A percentile compares a stretch with the other conserved stretches of the same genome.
Conservation (phyloP, 2,113 vertebrate species). For the Hypanus sabinus region DNA sequence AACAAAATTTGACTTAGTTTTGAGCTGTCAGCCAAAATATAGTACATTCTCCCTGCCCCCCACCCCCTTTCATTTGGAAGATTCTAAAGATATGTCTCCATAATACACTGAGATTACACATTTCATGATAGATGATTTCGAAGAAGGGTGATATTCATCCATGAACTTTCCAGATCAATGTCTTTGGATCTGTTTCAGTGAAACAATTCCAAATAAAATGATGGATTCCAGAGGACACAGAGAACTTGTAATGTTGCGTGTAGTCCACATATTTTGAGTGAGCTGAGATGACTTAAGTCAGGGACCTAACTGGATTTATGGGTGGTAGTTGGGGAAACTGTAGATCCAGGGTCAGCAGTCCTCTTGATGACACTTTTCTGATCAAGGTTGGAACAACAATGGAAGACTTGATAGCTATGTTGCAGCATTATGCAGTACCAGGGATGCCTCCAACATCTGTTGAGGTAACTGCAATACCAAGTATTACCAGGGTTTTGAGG, state of each 20-base stretch:
- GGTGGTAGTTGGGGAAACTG: neutral
- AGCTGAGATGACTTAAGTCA: neutral
- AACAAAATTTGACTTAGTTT: neutral
- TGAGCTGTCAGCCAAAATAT: neutral
- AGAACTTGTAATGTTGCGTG: neutral
- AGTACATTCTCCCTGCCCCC: too few species aligned
- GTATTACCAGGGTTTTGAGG: slow-evolving; percentile 23
- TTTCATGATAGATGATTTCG: slow-evolving; percentile 1
- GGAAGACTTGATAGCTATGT: neutral
- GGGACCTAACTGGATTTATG: neutral
- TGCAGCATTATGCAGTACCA: slow-evolving; percentile 15
- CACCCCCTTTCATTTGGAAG: neutral
- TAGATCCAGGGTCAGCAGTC: neutral
- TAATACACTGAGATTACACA: neutral
- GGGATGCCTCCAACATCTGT: slow-evolving; percentile 3
- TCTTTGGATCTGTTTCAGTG: neutral
- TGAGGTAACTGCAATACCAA: neutral
- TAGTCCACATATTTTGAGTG: neutral
- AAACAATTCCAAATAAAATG: neutral
- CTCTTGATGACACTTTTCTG: slow-evolving; percentile 20
- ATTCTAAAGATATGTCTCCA: neutral
- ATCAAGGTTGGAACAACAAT: neutral
- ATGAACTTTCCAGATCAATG: slow-evolving; percentile 13
- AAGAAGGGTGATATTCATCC: slow-evolving; percentile 9
- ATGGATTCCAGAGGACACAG: neutral